Base-by-base conservation (phyloP, 2,888 invertebrate genomes). In the Anagyrus pseudococci region DNA sequence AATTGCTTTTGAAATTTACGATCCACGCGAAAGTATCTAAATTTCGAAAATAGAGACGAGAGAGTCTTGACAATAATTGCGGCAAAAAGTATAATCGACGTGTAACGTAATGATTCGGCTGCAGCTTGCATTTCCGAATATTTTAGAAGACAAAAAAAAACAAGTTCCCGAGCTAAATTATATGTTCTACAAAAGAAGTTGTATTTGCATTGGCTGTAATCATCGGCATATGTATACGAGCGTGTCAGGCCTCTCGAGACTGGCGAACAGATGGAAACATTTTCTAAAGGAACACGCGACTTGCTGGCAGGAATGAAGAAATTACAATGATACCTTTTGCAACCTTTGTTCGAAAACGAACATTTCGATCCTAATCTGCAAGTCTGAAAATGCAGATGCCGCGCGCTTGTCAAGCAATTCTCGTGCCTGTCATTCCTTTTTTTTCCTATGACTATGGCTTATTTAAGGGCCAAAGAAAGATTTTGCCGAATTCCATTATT, bases 251-350 rank as follows among this genome's bases (percentile, higher is more conserved):
- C 46, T 47, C 53, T 25, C 19, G 47, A 47, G 46, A n/a, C n/a
- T n/a, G n/a, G 8, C 33, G 53, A 59, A 53, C 59, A 59, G 22
- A 59, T 53, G 53, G 59, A 46, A 20, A 25, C 46, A 20, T 6
- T 47, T 59, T 47, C 52, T 58, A 52, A 46, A 52, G 52, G 19
- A 58, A 46, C 58, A 58, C 52, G 58, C 52, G 37, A 58, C 37
- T 25, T 25, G 4, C 23, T 22, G 7, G 23, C 22, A 58, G 29
- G 29, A 48, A 43, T 47, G 23, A 59, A 59, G 59, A 53, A 53
- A 53, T 59, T 59, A 46, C 40, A 46, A 33, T 26, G 37, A 29
- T 44, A 43, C 23, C 19, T 44, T 48, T 41, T 20, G 22, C 19
- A 1, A 22, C 44, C 22, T 22, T 46, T 46, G 22, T 20, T 46